Conservation (phyloP, 1,140 invertebrate genomes). For the Rhopalosiphum maidis region DNA sequence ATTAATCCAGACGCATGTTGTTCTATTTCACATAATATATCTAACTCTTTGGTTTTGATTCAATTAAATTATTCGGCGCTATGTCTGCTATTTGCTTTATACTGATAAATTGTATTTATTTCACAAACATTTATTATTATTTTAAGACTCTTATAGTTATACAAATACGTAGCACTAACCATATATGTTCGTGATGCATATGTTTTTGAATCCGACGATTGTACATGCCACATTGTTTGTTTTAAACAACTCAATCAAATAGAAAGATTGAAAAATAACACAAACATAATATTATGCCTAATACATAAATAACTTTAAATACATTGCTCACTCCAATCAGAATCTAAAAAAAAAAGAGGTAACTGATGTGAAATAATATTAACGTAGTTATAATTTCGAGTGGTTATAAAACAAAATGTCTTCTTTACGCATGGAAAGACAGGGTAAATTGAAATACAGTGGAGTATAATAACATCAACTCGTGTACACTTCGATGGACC, state of each 20-base stretch:
- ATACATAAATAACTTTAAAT: not conserved
- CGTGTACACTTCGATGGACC: conserved; percentile 23
- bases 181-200: not conserved
- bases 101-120: not conserved
- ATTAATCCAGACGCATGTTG: not conserved
- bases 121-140: not conserved
- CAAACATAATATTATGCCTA: not conserved
- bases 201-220: not conserved
- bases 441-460: conserved; percentile 13
- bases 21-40: conserved; percentile 1
- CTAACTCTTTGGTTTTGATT: not conserved
- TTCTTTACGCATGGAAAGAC: conserved; percentile 26
- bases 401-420: conserved; percentile 20
- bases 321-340: not conserved
- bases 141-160: not conserved
- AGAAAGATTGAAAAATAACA: not conserved
- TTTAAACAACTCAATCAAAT: not conserved
- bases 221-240: not conserved
- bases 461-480: conserved; percentile 30
- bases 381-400: conserved; percentile 26
- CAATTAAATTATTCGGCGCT: not conserved
- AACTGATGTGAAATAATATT: conserved; percentile 34
- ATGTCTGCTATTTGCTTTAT: not conserved
- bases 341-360: not conserved
- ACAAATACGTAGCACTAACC: not conserved